Conservation (phyloP, 2,888 invertebrate genomes). For the Synanthedon tipuliformis region DNA sequence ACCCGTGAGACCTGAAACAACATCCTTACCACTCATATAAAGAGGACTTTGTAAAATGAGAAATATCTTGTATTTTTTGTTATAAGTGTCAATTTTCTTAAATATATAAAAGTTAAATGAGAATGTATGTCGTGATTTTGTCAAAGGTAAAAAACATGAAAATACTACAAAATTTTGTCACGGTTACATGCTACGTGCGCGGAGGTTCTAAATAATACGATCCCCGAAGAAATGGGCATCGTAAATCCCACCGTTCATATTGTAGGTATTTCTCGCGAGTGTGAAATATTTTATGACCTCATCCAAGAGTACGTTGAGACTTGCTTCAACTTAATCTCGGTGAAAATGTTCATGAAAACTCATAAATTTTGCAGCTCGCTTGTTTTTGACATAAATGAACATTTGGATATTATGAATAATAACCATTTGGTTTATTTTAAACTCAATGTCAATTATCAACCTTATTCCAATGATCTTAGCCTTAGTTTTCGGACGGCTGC, state of each 20-base stretch:
- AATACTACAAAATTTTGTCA: background rate
- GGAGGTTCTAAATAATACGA: background rate
- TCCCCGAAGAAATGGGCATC: background rate
- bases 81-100: too few relatives aligned
- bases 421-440: background rate
- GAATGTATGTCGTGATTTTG: too few relatives aligned
- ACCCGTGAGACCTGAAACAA: too few relatives aligned
- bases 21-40: too few relatives aligned
- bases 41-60: too few relatives aligned
- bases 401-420: background rate
- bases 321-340: background rate
- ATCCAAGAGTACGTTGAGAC: background rate
- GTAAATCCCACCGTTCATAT: constrained; percentile 4
- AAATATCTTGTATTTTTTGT: too few relatives aligned
- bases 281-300: constrained; percentile 8
- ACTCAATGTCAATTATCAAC: too few relatives aligned
- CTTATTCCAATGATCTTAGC: too few relatives aligned
- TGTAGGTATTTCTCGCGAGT: background rate
- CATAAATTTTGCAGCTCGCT: background rate
- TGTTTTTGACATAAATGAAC: background rate
- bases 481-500: too few relatives aligned
- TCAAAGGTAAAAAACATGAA: too few relatives aligned
- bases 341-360: background rate
- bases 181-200: background rate
- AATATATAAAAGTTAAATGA: too few relatives aligned